These are phyloP conservation scores for Rhizoglyphus robini DNA, from an alignment of 1,140 invertebrate species.

Conservation along the genomic window DNA sequence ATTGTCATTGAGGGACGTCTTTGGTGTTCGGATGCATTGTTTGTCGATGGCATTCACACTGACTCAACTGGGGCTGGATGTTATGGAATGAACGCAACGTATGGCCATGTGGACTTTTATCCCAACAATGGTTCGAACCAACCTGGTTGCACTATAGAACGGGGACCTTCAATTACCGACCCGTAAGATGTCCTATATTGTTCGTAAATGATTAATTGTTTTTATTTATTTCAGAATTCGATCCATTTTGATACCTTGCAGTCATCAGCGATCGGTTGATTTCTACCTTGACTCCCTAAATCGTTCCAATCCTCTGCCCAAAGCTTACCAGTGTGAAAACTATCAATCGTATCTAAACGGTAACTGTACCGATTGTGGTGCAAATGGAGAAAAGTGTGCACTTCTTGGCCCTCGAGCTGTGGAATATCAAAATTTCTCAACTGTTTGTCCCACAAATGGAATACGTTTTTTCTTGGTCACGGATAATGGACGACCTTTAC, in stretches of 20 bases:
- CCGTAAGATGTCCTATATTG: constrained; percentile 32
- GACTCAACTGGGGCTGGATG: constrained; percentile 35
- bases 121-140: constrained; percentile 75
- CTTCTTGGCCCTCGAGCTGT: constrained; percentile 15
- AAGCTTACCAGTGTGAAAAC: constrained; percentile 25
- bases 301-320: background rate
- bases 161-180: constrained; percentile 35
- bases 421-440: constrained; percentile 16
- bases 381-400: constrained; percentile 24
- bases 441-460: constrained; percentile 10
- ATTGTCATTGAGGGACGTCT: constrained; percentile 62
- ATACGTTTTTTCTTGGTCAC: constrained; percentile 17
- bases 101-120: constrained; percentile 72
- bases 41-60: constrained; percentile 86
- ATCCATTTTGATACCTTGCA: constrained; percentile 66
- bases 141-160: constrained; percentile 52
- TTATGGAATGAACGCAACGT: constrained; percentile 63
- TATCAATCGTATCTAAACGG: constrained; percentile 27
- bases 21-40: constrained; percentile 66
- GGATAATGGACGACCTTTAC: too few relatives aligned
- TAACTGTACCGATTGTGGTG: constrained; percentile 27
- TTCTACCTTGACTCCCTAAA: constrained; percentile 66
- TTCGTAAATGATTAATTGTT: background rate
- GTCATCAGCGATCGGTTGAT: constrained; percentile 67
- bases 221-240: constrained; percentile 38